phyloP scores from a whole-genome alignment of 2,113 vertebrate genomes.

The Brachyhypopomus gauderio region DNA sequence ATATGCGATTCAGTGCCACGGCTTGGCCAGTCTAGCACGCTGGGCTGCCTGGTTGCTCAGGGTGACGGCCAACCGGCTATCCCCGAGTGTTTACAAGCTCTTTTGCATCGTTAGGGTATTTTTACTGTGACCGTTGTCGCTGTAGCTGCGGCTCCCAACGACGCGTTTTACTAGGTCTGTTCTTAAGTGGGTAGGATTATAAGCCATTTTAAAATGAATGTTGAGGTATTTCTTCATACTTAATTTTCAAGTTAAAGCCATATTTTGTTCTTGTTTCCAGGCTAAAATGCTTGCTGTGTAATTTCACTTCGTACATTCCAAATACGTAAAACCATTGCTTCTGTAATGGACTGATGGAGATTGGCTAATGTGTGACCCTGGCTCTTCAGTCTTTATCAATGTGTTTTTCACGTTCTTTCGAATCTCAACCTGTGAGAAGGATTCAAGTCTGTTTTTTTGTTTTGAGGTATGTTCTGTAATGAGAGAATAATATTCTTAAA shows the following conservation, averaged over 20 bases:
- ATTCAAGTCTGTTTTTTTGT: background rate
- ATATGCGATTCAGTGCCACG: constrained; percentile 21
- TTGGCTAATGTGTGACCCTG: background rate
- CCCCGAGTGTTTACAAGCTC: constrained; percentile 59
- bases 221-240: background rate
- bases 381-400: background rate
- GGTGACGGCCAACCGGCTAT: no score
- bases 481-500: background rate
- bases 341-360: background rate
- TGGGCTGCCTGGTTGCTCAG: no score
- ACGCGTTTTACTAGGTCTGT: background rate
- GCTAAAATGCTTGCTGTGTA: background rate
- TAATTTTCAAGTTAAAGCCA: constrained; percentile 20
- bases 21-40: background rate
- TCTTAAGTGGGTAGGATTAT: constrained; percentile 15
- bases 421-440: constrained; percentile 12
- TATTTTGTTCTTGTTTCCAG: background rate
- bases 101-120: constrained; percentile 53
- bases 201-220: constrained; percentile 18
- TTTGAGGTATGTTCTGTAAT: background rate
- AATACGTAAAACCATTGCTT: background rate
- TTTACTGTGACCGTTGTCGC: constrained; percentile 34
- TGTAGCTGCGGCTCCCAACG: background rate
- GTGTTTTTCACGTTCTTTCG: background rate
- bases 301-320: constrained; percentile 33